Evolutionary conservation across 1,140 invertebrate species (phyloP), one percentile per base, ranked within the genome.

Genomic region (Drosophila sproati): DNA sequence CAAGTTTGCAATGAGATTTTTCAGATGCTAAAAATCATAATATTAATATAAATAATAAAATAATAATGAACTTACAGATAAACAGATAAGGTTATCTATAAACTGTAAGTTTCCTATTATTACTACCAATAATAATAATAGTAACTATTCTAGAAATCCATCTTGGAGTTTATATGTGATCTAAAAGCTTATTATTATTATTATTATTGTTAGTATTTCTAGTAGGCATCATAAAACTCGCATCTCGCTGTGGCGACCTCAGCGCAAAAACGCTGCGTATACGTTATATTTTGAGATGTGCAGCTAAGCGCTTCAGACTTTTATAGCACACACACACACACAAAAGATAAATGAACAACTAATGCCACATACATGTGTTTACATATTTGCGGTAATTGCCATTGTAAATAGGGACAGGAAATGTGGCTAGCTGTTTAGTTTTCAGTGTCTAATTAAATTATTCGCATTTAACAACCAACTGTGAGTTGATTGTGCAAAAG

Each of bases 401-500:
- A 76, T 62, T 20, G 20, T 20, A 20, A 20, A 20, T 20, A 20
- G 20, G 20, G 69, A 72, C 71, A 69, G 63, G 67, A 37, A 47
- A 66, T 34, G 31, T 45, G 50, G 12, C 20, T 41, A 63, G 75
- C 54, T 88, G 69, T 87, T 87, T 83, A 89, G 85, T 89, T 78
- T 78, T 51, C 75, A 80, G 73, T 89, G 67, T 89, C 80, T 88
- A 88, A 88, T 89, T 89, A 70, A 88, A 88, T 88, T 89, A 80
- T 69, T 68, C 81, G 77, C 85, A 88, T 75, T 89, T 88, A 89
- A 83, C 85, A 72, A 72, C 48, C 77, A 72, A 62, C 74, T 88
- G 83, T 80, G 85, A 88, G 73, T 89, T 52, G 83, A 80, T 87
- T 88, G 82, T 88, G 83, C 83, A 88, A 88, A 82, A 82, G 72